A percentile compares a stretch with the other conserved stretches of the same genome.
These are phyloP conservation scores for Latheticus oryzae DNA, from an alignment of 2,888 invertebrate genomes.

Conservation along the genomic window DNA sequence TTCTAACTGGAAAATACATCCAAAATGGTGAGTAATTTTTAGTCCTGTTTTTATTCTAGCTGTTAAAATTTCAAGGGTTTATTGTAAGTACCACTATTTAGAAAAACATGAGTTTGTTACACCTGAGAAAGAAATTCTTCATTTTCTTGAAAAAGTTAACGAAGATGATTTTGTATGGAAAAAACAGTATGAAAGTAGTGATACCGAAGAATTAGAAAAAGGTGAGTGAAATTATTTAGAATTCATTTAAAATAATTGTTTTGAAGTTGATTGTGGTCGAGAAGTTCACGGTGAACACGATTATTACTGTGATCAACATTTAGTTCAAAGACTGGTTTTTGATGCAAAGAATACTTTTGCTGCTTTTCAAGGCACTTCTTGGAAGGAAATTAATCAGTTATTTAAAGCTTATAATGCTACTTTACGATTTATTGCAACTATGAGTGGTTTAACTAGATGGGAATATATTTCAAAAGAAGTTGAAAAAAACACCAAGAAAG, in stretches of 20 bases:
- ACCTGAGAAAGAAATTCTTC: slow-evolving; percentile 80
- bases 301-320: slow-evolving; percentile 86
- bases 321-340: slow-evolving; percentile 86
- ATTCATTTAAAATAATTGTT: not conserved
- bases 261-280: slow-evolving; percentile 74
- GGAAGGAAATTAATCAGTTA: slow-evolving; percentile 66
- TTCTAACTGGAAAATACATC: slow-evolving; percentile 82
- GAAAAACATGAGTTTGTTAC: slow-evolving; percentile 80
- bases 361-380: slow-evolving; percentile 62
- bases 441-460: slow-evolving; percentile 91
- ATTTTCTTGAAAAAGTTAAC: slow-evolving; percentile 79
- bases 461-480: slow-evolving; percentile 77
- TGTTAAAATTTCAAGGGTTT: slow-evolving; percentile 72
- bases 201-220: slow-evolving; percentile 42
- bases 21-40: slow-evolving; percentile 79
- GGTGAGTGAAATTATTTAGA: slow-evolving; percentile 23
- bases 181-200: slow-evolving; percentile 69
- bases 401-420: slow-evolving; percentile 78
- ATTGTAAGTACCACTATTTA: slow-evolving; percentile 87
- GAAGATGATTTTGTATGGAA: slow-evolving; percentile 72
- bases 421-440: slow-evolving; percentile 86
- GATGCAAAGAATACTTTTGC: slow-evolving; percentile 82
- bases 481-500: slow-evolving; percentile 59
- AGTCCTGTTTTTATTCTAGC: too few species aligned
- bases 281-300: slow-evolving; percentile 75